These are phyloP conservation scores for Hipparchia sbordonii DNA, from an alignment of 2,888 invertebrate genomes.

Conservation along the genomic window DNA sequence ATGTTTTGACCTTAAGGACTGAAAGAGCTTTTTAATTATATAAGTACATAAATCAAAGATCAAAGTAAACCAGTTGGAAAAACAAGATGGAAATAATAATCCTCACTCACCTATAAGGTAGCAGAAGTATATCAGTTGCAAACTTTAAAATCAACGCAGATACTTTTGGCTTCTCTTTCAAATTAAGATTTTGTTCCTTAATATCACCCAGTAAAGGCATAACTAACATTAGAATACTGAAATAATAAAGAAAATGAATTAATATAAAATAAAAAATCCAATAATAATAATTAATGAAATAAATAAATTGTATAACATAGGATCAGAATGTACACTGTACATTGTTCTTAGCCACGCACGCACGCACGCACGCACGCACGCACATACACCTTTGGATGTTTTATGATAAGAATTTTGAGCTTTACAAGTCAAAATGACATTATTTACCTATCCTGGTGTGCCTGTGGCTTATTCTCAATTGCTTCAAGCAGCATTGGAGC, in stretches of 20 bases:
- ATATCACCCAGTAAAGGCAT: conserved; percentile 91
- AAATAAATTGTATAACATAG: too few relatives aligned
- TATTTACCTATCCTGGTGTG: conserved; percentile 91
- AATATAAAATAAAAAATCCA: neutral
- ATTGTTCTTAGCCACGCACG: too few relatives aligned
- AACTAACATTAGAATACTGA: conserved; percentile 89
- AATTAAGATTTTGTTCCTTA: conserved; percentile 85
- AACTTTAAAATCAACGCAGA: conserved; percentile 87
- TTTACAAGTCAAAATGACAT: neutral
- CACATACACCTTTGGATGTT: too few relatives aligned
- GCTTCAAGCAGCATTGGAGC: conserved; percentile 89
- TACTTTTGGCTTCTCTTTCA: conserved; percentile 88
- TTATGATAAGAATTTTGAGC: neutral
- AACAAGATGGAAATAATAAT: too few relatives aligned
- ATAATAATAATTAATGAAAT: too few relatives aligned
- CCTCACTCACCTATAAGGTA: conserved; percentile 90
- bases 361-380: too few relatives aligned
- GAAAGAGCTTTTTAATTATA: too few relatives aligned
- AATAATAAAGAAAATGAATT: conserved; percentile 45
- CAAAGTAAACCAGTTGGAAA: too few relatives aligned
- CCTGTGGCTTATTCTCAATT: conserved; percentile 90
- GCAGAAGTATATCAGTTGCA: conserved; percentile 90
- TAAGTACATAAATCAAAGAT: too few relatives aligned
- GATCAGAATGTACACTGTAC: too few relatives aligned
- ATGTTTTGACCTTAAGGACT: too few relatives aligned